Percentiles rank a stretch among this genome's conserved stretches.
phyloP scores from a whole-genome alignment of 1,140 invertebrate genomes.

The Drosophila murphyi region DNA sequence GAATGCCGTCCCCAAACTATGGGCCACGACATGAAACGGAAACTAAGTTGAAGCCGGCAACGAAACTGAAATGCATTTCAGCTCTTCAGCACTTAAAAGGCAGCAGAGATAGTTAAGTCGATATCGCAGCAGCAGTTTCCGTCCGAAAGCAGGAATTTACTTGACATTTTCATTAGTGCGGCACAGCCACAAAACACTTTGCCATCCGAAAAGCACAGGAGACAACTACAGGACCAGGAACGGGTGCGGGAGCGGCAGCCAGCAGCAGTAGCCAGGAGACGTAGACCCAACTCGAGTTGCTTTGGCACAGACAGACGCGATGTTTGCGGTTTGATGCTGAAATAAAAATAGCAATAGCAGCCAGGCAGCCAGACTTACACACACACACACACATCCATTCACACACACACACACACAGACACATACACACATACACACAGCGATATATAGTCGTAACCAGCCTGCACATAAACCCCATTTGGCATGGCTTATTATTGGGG shows the following conservation, averaged over 20 bases:
- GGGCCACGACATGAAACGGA: constrained; percentile 74
- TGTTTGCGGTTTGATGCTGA: constrained; percentile 60
- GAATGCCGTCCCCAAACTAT: constrained; percentile 54
- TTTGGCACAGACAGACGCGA: constrained; percentile 47
- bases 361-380: constrained; percentile 7
- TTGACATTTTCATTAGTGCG: constrained; percentile 84
- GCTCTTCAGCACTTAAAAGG: constrained; percentile 43
- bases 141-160: constrained; percentile 83
- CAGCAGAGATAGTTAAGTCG: constrained; percentile 79
- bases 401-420: constrained; percentile 12
- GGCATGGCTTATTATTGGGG: constrained; percentile 79
- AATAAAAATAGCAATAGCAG: constrained; percentile 60
- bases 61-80: constrained; percentile 68
- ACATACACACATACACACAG: constrained; percentile 8
- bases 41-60: constrained; percentile 75
- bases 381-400: neutral
- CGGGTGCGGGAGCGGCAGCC: neutral
- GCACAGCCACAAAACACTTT: constrained; percentile 78
- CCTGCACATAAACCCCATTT: constrained; percentile 72
- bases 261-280: constrained; percentile 14
- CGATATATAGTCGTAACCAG: constrained; percentile 2
- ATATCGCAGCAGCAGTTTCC: constrained; percentile 78
- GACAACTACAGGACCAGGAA: neutral
- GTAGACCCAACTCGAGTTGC: constrained; percentile 36
- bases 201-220: constrained; percentile 40